Evolutionary conservation across 2,113 vertebrate genomes (phyloP).

Genomic region (Gnathonemus longibarbis): DNA sequence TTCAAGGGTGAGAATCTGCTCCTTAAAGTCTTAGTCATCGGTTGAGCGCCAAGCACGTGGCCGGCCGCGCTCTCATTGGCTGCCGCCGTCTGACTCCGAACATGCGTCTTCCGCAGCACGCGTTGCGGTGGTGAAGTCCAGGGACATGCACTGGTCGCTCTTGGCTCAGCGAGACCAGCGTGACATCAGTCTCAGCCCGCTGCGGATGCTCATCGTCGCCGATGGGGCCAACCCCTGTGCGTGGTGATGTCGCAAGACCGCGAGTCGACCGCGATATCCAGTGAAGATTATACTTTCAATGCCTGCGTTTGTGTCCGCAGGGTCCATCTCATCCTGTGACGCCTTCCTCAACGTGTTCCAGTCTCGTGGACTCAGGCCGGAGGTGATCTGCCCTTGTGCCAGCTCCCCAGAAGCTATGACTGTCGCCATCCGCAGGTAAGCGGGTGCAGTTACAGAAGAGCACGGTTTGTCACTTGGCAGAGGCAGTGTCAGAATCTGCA

Average conservation of each 20-base stretch:
- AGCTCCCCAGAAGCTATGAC: slow-evolving; percentile 85
- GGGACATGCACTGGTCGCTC: slow-evolving; percentile 98
- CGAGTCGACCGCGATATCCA: neutral
- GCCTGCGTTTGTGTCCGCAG: slow-evolving; percentile 49
- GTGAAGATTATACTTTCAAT: neutral
- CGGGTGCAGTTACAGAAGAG: slow-evolving; percentile 26
- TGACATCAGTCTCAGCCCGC: slow-evolving; percentile 81
- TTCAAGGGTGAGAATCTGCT: slow-evolving; percentile 75
- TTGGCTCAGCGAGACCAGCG: slow-evolving; percentile 88
- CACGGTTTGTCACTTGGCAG: neutral
- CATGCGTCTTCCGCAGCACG: slow-evolving; percentile 57
- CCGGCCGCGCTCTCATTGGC: slow-evolving; percentile 24
- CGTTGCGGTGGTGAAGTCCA: slow-evolving; percentile 86
- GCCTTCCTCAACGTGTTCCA: slow-evolving; percentile 96
- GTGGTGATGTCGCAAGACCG: slow-evolving; percentile 36
- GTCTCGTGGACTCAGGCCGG: slow-evolving; percentile 80
- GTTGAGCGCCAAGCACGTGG: slow-evolving; percentile 26
- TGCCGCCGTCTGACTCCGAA: slow-evolving; percentile 5
- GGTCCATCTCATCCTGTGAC: slow-evolving; percentile 96
- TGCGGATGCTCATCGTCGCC: slow-evolving; percentile 87
- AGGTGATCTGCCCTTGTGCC: slow-evolving; percentile 92
- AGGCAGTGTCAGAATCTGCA: neutral
- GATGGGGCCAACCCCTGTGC: slow-evolving; percentile 96
- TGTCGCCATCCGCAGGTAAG: slow-evolving; percentile 87
- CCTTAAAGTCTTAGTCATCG: neutral